Conservation (phyloP, 2,113 vertebrate species). For the Arizona elegans region DNA sequence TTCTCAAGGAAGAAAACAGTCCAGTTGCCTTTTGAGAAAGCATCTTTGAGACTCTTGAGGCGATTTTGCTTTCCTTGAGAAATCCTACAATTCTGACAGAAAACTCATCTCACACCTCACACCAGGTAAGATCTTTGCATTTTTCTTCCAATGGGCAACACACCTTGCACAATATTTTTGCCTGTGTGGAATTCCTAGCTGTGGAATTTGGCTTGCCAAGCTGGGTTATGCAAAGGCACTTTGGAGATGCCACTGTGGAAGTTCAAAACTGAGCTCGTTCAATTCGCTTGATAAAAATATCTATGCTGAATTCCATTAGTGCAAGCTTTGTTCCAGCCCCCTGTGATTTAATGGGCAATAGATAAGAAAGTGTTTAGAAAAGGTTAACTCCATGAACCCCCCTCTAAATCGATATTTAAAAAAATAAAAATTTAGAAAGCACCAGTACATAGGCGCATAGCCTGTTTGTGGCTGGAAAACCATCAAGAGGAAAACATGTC, state of each 20-base stretch:
- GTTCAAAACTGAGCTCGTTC: background rate
- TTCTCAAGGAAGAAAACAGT: no score
- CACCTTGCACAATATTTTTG: background rate
- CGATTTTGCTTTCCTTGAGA: background rate
- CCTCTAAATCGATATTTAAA: no score
- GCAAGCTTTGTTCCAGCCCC: background rate
- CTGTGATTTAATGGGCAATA: fast-evolving
- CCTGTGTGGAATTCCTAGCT: background rate
- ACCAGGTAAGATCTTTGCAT: background rate
- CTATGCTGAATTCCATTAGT: background rate
- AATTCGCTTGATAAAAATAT: no score
- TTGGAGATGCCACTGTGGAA: background rate
- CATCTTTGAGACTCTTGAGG: background rate
- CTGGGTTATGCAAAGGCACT: background rate
- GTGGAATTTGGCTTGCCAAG: background rate
- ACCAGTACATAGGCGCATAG: background rate
- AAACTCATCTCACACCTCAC: background rate
- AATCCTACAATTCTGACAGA: background rate
- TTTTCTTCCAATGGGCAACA: background rate
- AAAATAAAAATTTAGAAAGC: background rate
- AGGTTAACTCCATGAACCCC: background rate
- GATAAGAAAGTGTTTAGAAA: background rate
- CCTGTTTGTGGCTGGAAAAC: background rate
- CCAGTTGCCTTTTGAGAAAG: background rate
- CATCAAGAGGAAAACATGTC: background rate